Evolutionary conservation across 2,797 vertebrate species (phyloP), one percentile per base, ranked within the genome.

Genomic region (Gambelia wislizenii): DNA sequence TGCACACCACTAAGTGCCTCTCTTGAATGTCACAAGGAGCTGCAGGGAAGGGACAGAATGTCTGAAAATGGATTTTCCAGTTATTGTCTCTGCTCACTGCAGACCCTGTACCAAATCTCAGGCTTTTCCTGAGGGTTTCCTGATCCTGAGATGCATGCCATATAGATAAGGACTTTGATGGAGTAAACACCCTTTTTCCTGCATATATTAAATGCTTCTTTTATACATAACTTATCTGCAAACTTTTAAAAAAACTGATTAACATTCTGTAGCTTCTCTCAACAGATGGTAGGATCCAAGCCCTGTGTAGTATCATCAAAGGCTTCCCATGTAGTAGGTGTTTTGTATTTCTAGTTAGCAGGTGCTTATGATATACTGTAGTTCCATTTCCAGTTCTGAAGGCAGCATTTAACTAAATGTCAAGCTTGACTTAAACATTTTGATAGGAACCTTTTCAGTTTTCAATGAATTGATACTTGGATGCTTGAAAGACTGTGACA

Each of bases 361-460:
- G 75, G 52, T 80, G 64, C 49, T 84, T 79, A 70, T 79, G 27
- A n/a, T n/a, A n/a, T n/a, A n/a, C 61, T 80, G 47, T 59, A 42
- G 39, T 70, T 61, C 67, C 33, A 56, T 72, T 85, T 79, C 30
- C 83, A 47, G 9, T 78, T 78, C 49, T 59, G n/a, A 47, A 59
- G 6, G 56, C 13, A 80, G 33, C 77, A 30, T 79, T 79, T 85
- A 56, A 85, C 72, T 69, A 67, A 79, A 59, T 59, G 67, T 80
- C 76, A 89, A 61, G 64, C 75, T 84, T 44, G n/a, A 70, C 30
- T 79, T 85, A 89, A 89, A 85, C 75, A 89, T 85, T 89, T 69
- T 85, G 87, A 89, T 83, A 85, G 52, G 52, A 89, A 78, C 25
- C 67, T 85, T 85, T 69, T 18, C 39, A 49, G 64, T 89, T 89